These are phyloP conservation scores for Aulostomus chinensis DNA, from an alignment of 2,797 vertebrate genomes.

Conservation along the genomic window DNA sequence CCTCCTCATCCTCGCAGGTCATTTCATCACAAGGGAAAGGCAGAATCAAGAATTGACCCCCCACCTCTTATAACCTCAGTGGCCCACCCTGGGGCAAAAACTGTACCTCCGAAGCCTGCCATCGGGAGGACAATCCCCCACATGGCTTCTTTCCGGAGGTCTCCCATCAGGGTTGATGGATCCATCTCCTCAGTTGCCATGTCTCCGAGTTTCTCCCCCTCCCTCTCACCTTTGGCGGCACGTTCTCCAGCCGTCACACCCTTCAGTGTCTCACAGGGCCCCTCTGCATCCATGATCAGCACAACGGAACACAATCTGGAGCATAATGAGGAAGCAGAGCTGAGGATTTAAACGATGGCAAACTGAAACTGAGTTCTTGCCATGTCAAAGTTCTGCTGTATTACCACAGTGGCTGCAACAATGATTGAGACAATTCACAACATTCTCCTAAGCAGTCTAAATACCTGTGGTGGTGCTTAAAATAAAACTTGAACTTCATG, in stretches of 20 bases:
- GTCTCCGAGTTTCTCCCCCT: slow-evolving; percentile 98
- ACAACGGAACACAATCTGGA: slow-evolving; percentile 89
- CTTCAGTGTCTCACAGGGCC: slow-evolving; percentile 94
- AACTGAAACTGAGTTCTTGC: slow-evolving; percentile 28
- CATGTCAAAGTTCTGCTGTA: slow-evolving; percentile 60
- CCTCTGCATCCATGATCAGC: slow-evolving; percentile 91
- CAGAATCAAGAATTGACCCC: slow-evolving; percentile 94
- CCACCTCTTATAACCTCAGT: slow-evolving; percentile 97
- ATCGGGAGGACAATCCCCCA: slow-evolving; percentile 88
- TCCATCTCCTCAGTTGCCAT: slow-evolving; percentile 94
- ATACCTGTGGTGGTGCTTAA: slow-evolving; percentile 39
- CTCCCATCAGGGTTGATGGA: slow-evolving; percentile 92
- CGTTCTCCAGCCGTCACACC: slow-evolving; percentile 94
- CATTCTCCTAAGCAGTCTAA: slow-evolving; percentile 58
- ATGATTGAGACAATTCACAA: slow-evolving; percentile 28
- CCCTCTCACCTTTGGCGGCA: slow-evolving; percentile 93
- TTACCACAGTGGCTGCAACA: slow-evolving; percentile 54
- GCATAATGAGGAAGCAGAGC: slow-evolving; percentile 89
- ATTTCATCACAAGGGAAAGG: slow-evolving; percentile 87
- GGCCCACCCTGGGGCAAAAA: slow-evolving; percentile 96
- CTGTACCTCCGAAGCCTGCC: slow-evolving; percentile 91
- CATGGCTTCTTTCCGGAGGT: slow-evolving; percentile 87
- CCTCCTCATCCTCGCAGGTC: slow-evolving; percentile 87
- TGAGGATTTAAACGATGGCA: slow-evolving; percentile 82
- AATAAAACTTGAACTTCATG: slow-evolving; percentile 39